phyloP scores from a whole-genome alignment of 2,113 vertebrate genomes.

The Ellobius talpinus region DNA sequence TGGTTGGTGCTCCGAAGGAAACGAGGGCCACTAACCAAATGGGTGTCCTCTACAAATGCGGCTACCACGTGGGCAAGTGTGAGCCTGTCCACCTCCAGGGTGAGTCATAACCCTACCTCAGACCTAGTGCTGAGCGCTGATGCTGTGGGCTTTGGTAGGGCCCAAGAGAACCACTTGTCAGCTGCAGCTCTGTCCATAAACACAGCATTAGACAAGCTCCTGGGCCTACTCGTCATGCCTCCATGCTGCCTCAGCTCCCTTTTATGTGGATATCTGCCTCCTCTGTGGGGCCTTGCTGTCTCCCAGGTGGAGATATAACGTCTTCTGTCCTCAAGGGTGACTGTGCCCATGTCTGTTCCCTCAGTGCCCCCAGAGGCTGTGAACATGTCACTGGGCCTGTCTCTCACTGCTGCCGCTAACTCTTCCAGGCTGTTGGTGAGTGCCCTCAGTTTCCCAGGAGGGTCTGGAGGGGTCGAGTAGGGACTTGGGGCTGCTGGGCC shows the following conservation, averaged over 20 bases:
- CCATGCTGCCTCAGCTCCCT: fast-evolving
- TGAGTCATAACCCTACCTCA: conserved; percentile 18
- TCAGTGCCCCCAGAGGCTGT: conserved; percentile 74
- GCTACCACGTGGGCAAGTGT: neutral
- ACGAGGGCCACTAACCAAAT: conserved; percentile 52
- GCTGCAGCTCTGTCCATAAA: neutral
- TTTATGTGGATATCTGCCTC: neutral
- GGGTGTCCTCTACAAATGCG: conserved; percentile 74
- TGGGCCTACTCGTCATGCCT: fast-evolving
- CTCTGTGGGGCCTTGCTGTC: neutral
- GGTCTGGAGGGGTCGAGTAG: neutral
- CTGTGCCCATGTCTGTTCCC: neutral
- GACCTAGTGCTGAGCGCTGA: neutral
- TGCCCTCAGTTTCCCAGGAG: neutral
- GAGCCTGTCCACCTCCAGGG: conserved; percentile 46
- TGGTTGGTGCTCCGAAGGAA: conserved; percentile 78
- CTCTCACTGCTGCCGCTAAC: conserved; percentile 52
- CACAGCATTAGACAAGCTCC: neutral
- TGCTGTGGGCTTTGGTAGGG: neutral
- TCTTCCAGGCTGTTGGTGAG: conserved; percentile 78
- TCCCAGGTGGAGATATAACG: neutral
- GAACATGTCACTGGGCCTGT: conserved; percentile 80
- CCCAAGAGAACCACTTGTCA: neutral
- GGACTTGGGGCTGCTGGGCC: neutral
- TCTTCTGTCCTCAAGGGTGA: neutral